Evolutionary conservation across 2,888 invertebrate genomes (phyloP).

Genomic region (Phaonia tiefii): DNA sequence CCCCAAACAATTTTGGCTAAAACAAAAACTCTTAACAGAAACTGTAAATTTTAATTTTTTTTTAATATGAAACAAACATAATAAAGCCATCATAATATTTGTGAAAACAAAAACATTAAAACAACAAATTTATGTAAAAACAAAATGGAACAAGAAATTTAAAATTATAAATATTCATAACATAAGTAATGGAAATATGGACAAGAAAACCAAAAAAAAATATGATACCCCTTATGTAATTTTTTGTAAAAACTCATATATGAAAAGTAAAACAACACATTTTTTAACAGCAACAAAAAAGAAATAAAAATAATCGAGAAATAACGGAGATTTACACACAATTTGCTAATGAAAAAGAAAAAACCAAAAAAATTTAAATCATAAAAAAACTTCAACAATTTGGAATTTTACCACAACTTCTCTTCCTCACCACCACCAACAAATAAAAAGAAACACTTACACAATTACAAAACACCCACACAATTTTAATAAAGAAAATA

Average conservation of each 20-base stretch:
- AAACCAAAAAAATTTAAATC: constrained; percentile 21
- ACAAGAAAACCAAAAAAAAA: constrained; percentile 21
- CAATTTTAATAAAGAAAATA: constrained; percentile 22
- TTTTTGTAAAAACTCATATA: constrained; percentile 66
- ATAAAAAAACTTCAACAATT: constrained; percentile 15
- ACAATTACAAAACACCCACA: neutral
- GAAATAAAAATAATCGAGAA: constrained; percentile 25
- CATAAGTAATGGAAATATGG: constrained; percentile 54
- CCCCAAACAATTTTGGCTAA: too few relatives aligned
- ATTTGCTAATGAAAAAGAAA: constrained; percentile 43
- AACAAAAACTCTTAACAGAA: too few relatives aligned
- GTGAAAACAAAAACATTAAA: constrained; percentile 54
- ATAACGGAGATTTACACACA: constrained; percentile 38
- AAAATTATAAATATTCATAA: constrained; percentile 67
- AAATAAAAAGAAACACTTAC: neutral
- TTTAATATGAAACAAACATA: constrained; percentile 60
- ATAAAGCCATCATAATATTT: constrained; percentile 37
- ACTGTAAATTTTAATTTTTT: constrained; percentile 69
- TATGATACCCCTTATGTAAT: constrained; percentile 56
- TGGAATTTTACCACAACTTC: constrained; percentile 35
- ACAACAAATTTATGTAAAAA: constrained; percentile 65
- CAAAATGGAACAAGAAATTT: constrained; percentile 64
- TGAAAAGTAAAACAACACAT: constrained; percentile 32
- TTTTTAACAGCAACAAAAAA: constrained; percentile 49
- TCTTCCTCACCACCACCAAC: constrained; percentile 16